These are phyloP conservation scores for Procapra przewalskii DNA, from an alignment of 2,113 vertebrate genomes.

Conservation along the genomic window DNA sequence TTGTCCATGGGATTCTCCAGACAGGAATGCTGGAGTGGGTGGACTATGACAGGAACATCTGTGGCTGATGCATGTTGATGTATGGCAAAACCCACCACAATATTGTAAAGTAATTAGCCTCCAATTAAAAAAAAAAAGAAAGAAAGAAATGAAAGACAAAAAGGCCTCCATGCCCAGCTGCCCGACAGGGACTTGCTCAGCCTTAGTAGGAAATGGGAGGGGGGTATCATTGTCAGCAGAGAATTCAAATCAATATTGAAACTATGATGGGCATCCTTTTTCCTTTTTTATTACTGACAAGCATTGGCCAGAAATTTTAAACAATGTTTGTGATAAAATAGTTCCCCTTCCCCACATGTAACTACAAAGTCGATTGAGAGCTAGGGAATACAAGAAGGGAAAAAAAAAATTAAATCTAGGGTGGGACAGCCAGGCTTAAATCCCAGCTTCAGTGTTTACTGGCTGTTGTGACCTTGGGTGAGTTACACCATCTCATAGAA, in stretches of 20 bases:
- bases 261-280: neutral
- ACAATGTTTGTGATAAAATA: neutral
- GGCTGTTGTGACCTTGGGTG: neutral
- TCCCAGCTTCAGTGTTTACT: neutral
- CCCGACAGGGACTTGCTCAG: neutral
- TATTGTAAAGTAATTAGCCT: neutral
- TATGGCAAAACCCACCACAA: neutral
- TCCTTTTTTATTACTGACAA: neutral
- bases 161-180: neutral
- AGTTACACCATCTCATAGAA: neutral
- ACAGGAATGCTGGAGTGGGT: neutral
- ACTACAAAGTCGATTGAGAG: neutral
- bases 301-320: neutral
- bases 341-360: accelerated
- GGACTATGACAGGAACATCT: neutral
- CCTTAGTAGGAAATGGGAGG: neutral
- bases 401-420: neutral
- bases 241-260: neutral
- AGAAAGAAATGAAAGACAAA: neutral
- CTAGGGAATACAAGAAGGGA: neutral
- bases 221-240: neutral
- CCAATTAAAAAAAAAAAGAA: neutral
- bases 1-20: neutral
- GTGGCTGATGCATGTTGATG: neutral
- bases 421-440: neutral